A percentile compares a stretch with the other conserved stretches of the same genome.
phyloP scores from a whole-genome alignment of 2,888 invertebrate genomes.

The Stegana nigrithorax region DNA sequence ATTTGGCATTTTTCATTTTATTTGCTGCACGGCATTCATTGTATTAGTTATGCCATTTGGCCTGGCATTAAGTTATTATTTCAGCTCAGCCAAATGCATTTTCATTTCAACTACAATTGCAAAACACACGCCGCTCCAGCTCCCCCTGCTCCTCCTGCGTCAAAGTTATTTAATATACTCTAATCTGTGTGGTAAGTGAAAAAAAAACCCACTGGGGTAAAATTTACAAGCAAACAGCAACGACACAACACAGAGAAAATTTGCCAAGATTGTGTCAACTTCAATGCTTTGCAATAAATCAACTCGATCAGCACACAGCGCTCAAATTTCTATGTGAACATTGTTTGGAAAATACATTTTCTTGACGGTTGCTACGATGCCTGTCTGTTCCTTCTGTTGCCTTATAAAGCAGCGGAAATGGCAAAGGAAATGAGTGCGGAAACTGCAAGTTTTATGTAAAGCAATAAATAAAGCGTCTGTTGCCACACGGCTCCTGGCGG shows the following conservation, averaged over 20 bases:
- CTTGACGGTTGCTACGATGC: neutral
- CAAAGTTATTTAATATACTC: too few relatives aligned
- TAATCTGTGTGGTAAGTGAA: slow-evolving; percentile 3
- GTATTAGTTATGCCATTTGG: too few relatives aligned
- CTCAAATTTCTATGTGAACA: slow-evolving; percentile 9
- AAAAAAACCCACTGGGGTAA: neutral
- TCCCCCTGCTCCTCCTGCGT: too few relatives aligned
- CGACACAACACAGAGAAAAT: neutral
- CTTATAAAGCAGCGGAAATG: slow-evolving; percentile 11
- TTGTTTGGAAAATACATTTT: neutral
- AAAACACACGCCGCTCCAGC: too few relatives aligned
- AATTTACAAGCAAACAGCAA: neutral
- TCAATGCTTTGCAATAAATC: slow-evolving; percentile 5
- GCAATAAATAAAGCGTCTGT: slow-evolving; percentile 2
- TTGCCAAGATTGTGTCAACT: slow-evolving; percentile 10
- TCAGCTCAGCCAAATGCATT: neutral
- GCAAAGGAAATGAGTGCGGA: slow-evolving; percentile 12
- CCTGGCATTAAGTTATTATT: too few relatives aligned
- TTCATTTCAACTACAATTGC: neutral
- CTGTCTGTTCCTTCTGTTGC: neutral
- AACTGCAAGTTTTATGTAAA: slow-evolving; percentile 12
- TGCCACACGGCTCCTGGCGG: too few relatives aligned
- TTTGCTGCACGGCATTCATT: neutral
- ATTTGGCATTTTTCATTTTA: neutral
- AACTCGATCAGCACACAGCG: neutral